Evolutionary conservation across 2,113 vertebrate genomes (phyloP).

Genomic region (Phalacrocorax carbo): DNA sequence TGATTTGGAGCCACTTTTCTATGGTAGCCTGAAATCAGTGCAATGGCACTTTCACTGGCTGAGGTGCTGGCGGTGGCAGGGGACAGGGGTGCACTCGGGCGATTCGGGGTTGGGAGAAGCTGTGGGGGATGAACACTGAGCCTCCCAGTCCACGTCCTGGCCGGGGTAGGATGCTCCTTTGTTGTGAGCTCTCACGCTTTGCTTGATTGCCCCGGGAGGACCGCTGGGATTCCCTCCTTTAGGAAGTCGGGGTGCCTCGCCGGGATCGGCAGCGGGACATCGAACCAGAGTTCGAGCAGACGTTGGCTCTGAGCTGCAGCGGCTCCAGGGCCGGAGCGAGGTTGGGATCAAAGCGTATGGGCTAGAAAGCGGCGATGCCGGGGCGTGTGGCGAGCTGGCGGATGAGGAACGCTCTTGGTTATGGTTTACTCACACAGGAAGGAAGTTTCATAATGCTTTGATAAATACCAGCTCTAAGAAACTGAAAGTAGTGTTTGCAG

Average conservation of each 20-base stretch:
- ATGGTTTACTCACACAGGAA: neutral
- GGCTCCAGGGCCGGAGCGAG: neutral
- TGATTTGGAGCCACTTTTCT: neutral
- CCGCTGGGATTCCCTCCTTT: neutral
- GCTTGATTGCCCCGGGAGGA: neutral
- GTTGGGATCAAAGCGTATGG: accelerated
- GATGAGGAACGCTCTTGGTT: neutral
- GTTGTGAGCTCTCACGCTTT: neutral
- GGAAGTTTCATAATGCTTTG: neutral
- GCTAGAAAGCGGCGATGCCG: accelerated
- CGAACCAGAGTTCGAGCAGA: neutral
- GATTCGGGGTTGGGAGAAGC: neutral
- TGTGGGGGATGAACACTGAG: neutral
- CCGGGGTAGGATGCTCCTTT: neutral
- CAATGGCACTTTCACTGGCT: neutral
- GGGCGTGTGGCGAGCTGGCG: neutral
- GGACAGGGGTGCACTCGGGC: too few relatives aligned
- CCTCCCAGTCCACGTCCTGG: neutral
- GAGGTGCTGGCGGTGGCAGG: neutral
- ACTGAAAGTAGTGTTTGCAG: neutral
- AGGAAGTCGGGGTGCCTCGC: too few relatives aligned
- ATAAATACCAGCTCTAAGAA: neutral
- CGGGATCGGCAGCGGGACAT: neutral
- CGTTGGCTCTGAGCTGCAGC: too few relatives aligned
- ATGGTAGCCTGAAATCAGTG: neutral